Base-by-base conservation (phyloP, 92 coral and sea anemone genomes). In the Montipora capitata region DNA sequence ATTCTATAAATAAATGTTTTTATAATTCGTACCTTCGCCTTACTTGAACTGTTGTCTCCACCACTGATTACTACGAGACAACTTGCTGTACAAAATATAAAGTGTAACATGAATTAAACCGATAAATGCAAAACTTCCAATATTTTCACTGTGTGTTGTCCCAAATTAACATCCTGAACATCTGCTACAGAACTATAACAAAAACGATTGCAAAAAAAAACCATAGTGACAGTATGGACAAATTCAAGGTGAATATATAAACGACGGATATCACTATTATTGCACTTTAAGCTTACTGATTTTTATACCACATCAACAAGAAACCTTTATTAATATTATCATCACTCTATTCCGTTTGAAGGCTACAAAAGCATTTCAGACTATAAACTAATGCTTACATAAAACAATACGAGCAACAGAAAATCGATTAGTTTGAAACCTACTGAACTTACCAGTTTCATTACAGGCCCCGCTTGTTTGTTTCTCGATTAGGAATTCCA, bases 401-500 rank as follows among this genome's bases (percentile, higher is more conserved):
- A 54, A 54, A 81, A 65, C 18, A 7, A 10, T 14, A 10, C 11
- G 13, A 20, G 66, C 51, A 15, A 12, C 44, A 69, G 68, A 83
- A 5, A 67, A 5, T 59, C 77, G 62, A 65, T 40, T 48, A 48
- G 52, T 10, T 6, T 12, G 11, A 59, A 83, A 7, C 16, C 4
- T 11, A 11, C 13, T 7, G 11, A 5, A 72, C 98, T 90, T 83
- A 95, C 98, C 92, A 10, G 90, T 85, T 2, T 5, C 64, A 49
- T 78, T 82, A 18, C 95, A 91, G 15, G 82, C 87, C 9, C 83
- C 72, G 7, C 49, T 67, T n/a, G 71, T 68, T 51, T 89, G 86
- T 72, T 93, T 93, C 39, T 93, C 94, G 45, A 91, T 91, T 17
- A 95, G 69, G 17, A 93, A 93, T 39, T 86, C 92, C 77, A 95